These are phyloP conservation scores for Indicator indicator DNA, from an alignment of 2,113 vertebrate genomes.

Conservation along the genomic window DNA sequence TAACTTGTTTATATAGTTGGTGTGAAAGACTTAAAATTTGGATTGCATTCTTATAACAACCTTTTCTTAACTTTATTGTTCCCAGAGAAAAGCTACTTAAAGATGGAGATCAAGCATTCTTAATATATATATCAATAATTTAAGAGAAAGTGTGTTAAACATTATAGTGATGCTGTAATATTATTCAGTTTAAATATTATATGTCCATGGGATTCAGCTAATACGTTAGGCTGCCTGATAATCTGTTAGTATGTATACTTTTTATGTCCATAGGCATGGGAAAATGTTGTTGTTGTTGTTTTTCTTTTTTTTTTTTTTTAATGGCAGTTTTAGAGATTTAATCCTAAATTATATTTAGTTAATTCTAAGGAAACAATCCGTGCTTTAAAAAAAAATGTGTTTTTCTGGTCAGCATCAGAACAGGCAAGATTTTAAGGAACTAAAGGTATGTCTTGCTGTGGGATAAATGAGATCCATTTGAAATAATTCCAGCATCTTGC, in stretches of 20 bases:
- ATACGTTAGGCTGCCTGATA: neutral
- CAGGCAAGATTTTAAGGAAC: neutral
- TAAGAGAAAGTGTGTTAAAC: neutral
- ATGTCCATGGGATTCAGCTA: neutral
- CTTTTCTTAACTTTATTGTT: neutral
- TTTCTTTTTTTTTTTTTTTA: no score
- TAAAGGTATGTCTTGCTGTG: neutral
- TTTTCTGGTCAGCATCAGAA: neutral
- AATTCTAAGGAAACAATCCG: neutral
- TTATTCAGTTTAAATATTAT: neutral
- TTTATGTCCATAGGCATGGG: neutral
- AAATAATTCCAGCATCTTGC: neutral
- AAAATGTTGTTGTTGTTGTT: no score
- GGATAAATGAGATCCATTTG: neutral
- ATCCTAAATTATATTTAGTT: neutral
- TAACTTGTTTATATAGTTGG: neutral
- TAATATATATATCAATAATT: neutral
- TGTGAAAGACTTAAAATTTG: neutral
- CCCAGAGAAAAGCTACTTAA: neutral
- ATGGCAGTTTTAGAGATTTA: neutral
- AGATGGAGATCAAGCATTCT: neutral
- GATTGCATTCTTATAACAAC: neutral
- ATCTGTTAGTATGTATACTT: accelerated
- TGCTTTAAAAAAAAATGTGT: accelerated
- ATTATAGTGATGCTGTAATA: neutral